These are phyloP conservation scores for Plutomurus gul DNA, from an alignment of 1,140 invertebrate species.

Conservation along the genomic window DNA sequence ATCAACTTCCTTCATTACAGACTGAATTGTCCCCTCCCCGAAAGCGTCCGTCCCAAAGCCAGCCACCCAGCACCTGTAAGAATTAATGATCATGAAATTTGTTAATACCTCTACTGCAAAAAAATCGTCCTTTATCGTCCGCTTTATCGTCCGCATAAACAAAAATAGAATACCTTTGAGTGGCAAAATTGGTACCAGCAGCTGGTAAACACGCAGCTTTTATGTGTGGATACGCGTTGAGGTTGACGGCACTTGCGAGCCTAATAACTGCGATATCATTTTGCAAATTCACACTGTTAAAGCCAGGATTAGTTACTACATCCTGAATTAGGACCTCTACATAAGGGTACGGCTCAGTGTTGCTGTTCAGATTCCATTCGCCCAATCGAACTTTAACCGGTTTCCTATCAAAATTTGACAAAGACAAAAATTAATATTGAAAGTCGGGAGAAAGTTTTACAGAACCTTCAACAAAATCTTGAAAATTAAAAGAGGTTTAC, in stretches of 20 bases:
- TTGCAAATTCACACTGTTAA: constrained; percentile 66
- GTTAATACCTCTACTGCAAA: neutral
- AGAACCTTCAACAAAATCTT: neutral
- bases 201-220: constrained; percentile 71
- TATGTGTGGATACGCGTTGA: constrained; percentile 67
- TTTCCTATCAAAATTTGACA: neutral
- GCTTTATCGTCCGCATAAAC: too few relatives aligned
- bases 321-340: constrained; percentile 63
- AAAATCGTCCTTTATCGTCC: too few relatives aligned
- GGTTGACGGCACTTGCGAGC: constrained; percentile 64
- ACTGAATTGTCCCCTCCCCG: constrained; percentile 67
- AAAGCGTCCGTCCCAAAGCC: constrained; percentile 81
- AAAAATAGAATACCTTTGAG: constrained; percentile 10
- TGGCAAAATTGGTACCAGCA: constrained; percentile 49
- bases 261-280: constrained; percentile 72
- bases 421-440: constrained; percentile 51
- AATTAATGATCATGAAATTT: neutral
- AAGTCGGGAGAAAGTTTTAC: too few relatives aligned
- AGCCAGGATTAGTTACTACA: constrained; percentile 69
- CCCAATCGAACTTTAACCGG: constrained; percentile 67
- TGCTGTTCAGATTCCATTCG: constrained; percentile 67
- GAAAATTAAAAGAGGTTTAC: constrained; percentile 61
- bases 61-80: constrained; percentile 69
- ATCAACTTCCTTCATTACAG: constrained; percentile 70
- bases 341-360: constrained; percentile 64